A percentile compares a stretch with the other conserved stretches of the same genome.
Conservation (phyloP, 2,113 vertebrate species). For the Panthera tigris region DNA sequence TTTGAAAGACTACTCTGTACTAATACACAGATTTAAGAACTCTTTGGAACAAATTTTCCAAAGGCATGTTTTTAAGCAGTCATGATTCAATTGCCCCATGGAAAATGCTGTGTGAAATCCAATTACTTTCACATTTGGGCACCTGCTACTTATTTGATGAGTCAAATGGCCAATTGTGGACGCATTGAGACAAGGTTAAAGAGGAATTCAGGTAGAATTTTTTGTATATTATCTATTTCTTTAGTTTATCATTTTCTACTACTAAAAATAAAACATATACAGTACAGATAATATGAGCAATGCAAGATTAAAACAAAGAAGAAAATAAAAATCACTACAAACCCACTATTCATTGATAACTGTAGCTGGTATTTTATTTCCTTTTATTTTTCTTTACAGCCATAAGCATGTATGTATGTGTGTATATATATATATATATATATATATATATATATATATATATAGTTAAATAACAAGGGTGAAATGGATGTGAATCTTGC, state of each 20-base stretch:
- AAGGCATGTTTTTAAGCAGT: constrained; percentile 55
- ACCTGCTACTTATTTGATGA: constrained; percentile 49
- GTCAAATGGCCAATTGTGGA: constrained; percentile 39
- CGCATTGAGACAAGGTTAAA: constrained; percentile 29
- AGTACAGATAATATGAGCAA: neutral
- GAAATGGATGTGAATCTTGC: neutral
- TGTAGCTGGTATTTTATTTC: neutral
- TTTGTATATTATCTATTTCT: constrained; percentile 33
- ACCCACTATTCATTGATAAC: neutral
- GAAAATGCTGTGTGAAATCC: constrained; percentile 62
- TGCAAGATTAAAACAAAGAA: constrained; percentile 25
- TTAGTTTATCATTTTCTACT: constrained; percentile 48
- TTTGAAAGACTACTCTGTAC: constrained; percentile 17
- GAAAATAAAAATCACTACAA: constrained; percentile 33
- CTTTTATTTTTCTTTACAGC: neutral
- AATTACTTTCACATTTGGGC: constrained; percentile 65
- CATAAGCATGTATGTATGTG: neutral
- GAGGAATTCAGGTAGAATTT: constrained; percentile 45
- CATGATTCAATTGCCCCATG: constrained; percentile 34
- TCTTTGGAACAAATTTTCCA: constrained; percentile 54
- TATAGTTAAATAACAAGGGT: neutral
- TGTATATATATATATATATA: too few relatives aligned
- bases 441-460: too few relatives aligned
- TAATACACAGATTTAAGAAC: constrained; percentile 37
- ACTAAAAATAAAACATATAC: constrained; percentile 39